A percentile compares a stretch with the other conserved stretches of the same genome.
phyloP scores from a whole-genome alignment of 92 coral and sea anemone species.

The Phymanthus crucifer region DNA sequence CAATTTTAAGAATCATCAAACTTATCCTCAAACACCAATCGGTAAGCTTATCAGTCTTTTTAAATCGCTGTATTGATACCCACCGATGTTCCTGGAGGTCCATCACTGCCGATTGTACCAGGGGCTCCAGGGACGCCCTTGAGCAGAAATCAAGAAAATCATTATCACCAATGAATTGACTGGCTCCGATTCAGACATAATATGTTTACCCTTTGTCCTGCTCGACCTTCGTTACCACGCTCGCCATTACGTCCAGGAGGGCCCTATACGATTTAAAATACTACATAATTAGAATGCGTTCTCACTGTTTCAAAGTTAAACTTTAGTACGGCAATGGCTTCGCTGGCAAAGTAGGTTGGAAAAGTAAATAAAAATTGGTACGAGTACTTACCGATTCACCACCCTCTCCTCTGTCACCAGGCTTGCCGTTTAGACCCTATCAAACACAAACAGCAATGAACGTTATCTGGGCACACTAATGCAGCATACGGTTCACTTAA shows the following conservation, averaged over 20 bases:
- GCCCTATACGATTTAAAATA: not conserved
- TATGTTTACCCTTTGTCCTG: constrained; percentile 25
- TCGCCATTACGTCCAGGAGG: constrained; percentile 18
- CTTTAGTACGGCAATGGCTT: not conserved
- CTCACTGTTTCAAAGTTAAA: not conserved
- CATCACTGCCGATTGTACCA: constrained; percentile 28
- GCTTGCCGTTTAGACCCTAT: constrained; percentile 26
- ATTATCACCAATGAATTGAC: not conserved
- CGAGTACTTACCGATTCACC: constrained; percentile 23
- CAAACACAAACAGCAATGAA: not conserved
- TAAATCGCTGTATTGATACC: not conserved
- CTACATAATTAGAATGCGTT: not conserved
- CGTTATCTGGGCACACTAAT: too few relatives aligned
- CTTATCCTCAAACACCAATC: too few relatives aligned
- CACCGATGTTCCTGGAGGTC: constrained; percentile 29
- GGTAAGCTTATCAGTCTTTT: not conserved
- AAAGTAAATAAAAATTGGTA: not conserved
- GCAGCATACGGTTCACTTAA: not conserved
- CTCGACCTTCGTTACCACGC: constrained; percentile 18
- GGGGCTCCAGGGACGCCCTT: constrained; percentile 29
- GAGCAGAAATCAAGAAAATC: not conserved
- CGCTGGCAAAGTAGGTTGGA: not conserved
- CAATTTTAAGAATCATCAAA: not conserved
- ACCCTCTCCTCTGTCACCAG: constrained; percentile 31
- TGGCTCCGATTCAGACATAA: not conserved